Conservation (phyloP, 2,797 vertebrate genomes). For the Thalassophryne amazonica region DNA sequence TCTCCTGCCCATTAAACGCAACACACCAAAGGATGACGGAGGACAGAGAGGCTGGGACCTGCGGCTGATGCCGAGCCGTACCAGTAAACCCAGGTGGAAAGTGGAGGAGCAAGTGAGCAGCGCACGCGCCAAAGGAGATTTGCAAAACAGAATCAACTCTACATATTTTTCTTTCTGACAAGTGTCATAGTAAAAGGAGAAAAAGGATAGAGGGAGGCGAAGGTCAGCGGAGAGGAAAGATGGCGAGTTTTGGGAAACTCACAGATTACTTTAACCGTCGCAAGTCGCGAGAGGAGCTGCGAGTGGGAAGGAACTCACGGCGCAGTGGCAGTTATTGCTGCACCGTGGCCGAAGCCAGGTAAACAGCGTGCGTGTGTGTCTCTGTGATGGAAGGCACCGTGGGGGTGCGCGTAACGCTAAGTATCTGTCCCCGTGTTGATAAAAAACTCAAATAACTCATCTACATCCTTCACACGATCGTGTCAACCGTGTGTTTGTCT, state of each 20-base stretch:
- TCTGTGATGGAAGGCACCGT: neutral
- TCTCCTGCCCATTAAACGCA: conserved; percentile 28
- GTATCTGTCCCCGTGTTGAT: neutral
- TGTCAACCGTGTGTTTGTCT: neutral
- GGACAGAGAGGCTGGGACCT: conserved; percentile 35
- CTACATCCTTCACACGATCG: too few relatives aligned
- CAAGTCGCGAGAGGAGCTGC: conserved; percentile 87
- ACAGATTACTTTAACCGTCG: conserved; percentile 91
- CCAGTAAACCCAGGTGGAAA: conserved; percentile 21
- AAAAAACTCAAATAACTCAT: neutral
- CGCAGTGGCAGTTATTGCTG: conserved; percentile 90
- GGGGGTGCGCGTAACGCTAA: conserved; percentile 3
- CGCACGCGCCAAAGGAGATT: conserved; percentile 15
- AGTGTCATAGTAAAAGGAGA: conserved; percentile 3
- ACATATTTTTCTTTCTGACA: neutral
- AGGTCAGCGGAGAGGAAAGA: conserved; percentile 50
- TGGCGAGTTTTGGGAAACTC: conserved; percentile 93
- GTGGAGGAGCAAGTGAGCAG: conserved; percentile 8
- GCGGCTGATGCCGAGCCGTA: conserved; percentile 19
- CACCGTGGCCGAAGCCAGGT: conserved; percentile 90
- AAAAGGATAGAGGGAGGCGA: neutral
- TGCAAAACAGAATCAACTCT: conserved; percentile 1
- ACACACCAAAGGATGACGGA: conserved; percentile 34
- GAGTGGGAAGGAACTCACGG: conserved; percentile 74
- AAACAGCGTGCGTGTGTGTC: conserved; percentile 44